Percentiles rank a stretch among this genome's conserved stretches.
Conservation (phyloP, 2,797 vertebrate species). For the Bryconaethiops microstoma region DNA sequence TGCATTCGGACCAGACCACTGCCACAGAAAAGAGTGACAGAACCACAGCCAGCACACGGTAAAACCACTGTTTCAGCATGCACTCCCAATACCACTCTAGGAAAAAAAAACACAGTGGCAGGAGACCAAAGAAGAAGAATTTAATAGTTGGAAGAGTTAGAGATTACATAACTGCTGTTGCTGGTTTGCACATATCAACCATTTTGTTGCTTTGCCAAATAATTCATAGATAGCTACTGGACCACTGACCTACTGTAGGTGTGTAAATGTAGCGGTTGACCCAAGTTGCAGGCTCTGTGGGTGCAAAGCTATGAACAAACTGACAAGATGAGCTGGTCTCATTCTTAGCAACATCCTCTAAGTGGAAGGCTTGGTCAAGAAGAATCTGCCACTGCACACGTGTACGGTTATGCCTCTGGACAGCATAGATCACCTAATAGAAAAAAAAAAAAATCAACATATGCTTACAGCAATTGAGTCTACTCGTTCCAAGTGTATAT, state of each 20-base stretch:
- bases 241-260: constrained; percentile 82
- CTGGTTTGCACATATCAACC: background rate
- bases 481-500: too few species aligned
- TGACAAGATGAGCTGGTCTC: constrained; percentile 87
- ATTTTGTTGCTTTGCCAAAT: background rate
- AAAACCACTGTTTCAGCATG: constrained; percentile 89
- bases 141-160: background rate
- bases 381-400: constrained; percentile 96
- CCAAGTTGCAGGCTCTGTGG: constrained; percentile 82
- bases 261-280: constrained; percentile 88
- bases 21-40: constrained; percentile 88
- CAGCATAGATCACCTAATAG: constrained; percentile 97
- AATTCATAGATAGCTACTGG: background rate
- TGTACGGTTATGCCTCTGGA: constrained; percentile 93
- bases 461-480: too few species aligned
- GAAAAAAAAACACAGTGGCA: constrained; percentile 27
- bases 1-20: constrained; percentile 98
- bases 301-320: constrained; percentile 91
- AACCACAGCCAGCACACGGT: constrained; percentile 84
- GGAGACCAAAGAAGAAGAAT: constrained; percentile 9
- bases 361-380: constrained; percentile 91
- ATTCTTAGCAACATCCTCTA: constrained; percentile 95
- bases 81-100: constrained; percentile 99
- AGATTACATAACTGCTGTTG: background rate
- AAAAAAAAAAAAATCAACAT: constrained; percentile 14